phyloP scores from a whole-genome alignment of 2,888 invertebrate genomes.

The Subacronicta megacephala region DNA sequence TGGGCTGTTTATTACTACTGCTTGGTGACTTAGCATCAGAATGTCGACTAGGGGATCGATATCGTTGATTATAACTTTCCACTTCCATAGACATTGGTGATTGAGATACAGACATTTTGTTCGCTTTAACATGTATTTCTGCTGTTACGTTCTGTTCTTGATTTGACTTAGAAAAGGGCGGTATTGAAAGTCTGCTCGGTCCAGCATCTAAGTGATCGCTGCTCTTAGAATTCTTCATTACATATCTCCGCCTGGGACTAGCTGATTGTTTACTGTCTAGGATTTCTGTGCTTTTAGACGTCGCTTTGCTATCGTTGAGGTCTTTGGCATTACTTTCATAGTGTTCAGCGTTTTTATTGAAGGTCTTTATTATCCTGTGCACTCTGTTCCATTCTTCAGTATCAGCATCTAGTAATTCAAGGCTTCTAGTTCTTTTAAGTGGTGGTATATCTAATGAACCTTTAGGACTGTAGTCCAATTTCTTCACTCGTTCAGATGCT shows the following conservation, averaged over 20 bases:
- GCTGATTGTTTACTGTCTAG: conserved; percentile 77
- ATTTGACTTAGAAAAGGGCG: conserved; percentile 67
- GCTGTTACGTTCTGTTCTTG: conserved; percentile 80
- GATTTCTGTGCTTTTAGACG: conserved; percentile 88
- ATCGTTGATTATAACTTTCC: conserved; percentile 73
- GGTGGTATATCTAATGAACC: conserved; percentile 89
- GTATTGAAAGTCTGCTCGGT: conserved; percentile 73
- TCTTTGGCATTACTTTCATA: conserved; percentile 82
- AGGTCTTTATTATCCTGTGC: conserved; percentile 76
- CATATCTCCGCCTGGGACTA: conserved; percentile 73
- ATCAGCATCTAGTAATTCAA: conserved; percentile 89
- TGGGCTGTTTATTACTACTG: conserved; percentile 63
- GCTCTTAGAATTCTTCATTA: conserved; percentile 80
- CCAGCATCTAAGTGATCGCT: conserved; percentile 83
- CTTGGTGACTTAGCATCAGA: conserved; percentile 77
- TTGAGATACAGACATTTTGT: conserved; percentile 78
- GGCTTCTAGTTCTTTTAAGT: conserved; percentile 92
- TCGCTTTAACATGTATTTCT: conserved; percentile 84
- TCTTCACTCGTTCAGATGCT: conserved; percentile 86
- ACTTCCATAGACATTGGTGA: conserved; percentile 80
- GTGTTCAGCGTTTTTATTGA: conserved; percentile 78
- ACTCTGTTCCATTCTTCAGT: conserved; percentile 84
- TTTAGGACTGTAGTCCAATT: conserved; percentile 85
- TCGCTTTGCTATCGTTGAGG: conserved; percentile 77
- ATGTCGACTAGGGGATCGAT: conserved; percentile 75